Base-by-base conservation (phyloP, 2,888 invertebrate genomes). In the Branchellion lobata region DNA sequence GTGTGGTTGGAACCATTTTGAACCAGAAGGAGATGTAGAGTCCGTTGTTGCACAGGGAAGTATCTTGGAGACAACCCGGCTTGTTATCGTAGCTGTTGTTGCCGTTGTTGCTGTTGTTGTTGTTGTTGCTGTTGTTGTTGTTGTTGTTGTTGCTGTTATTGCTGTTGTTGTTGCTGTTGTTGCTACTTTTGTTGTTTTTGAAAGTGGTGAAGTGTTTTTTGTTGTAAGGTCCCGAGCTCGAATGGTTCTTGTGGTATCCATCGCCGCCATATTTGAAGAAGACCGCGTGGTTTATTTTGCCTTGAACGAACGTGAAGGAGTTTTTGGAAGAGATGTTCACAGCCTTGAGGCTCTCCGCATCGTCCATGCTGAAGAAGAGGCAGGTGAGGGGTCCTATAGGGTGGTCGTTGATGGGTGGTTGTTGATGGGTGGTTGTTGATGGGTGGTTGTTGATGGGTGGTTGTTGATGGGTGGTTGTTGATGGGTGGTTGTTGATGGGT, bases 21-120 rank as follows among this genome's bases (percentile, higher is more conserved):
- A 69, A 5, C 69, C 69, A 69, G 34, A 69, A 69, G 5, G 69
- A 69, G 18, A 69, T 2, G 33, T 69, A 69, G 2, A 69, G 29
- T 27, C 69, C 69, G 29, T 29, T 3, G 3, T 11, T 5, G 69
- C 69, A 69, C 3, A 18, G 21, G 14, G 34, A 31, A 69, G 33
- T 8, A 18, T 69, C 34, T 2, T 69, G 5, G 27, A 69, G 29
- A 69, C 69, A 69, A 3, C 27, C 29, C 11, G 31, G 3, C 27
- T 8, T 33, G 27, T 3, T 29, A 69, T 3, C 27, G 34, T 69
- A 27, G 21, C 21, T 65, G 3, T 65, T 65, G 21, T 65, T 65
- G 5, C 5, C 29, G 29, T 40, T n/a, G n/a, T n/a, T n/a, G n/a
- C 11, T 51, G 21, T 51, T 51, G 21, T 51, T 51, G 21, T 51